A percentile compares a stretch with the other conserved stretches of the same genome.
These are phyloP conservation scores for Pachypeltis micranthus DNA, from an alignment of 1,140 invertebrate species.

Conservation along the genomic window DNA sequence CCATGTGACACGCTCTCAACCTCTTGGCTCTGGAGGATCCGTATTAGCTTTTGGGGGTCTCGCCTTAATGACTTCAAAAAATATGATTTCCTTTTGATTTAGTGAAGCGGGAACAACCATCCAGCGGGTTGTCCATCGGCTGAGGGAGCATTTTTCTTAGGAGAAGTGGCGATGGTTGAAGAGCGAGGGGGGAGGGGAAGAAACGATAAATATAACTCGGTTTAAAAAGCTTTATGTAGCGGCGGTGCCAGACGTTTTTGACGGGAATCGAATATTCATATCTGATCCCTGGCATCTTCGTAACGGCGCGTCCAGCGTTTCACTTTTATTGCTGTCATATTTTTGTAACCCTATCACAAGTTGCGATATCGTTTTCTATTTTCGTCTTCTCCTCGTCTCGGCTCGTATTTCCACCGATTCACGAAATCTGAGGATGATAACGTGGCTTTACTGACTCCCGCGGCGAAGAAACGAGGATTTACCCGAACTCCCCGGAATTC, in stretches of 20 bases:
- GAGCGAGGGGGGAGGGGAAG: constrained; percentile 8
- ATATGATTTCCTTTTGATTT: constrained; percentile 5
- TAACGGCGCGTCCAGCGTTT: neutral
- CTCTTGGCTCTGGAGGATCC: neutral
- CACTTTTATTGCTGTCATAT: neutral
- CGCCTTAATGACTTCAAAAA: constrained; percentile 6
- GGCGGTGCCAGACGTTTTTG: neutral
- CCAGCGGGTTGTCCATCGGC: neutral
- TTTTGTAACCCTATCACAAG: neutral
- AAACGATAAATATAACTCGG: neutral
- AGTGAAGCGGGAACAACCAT: constrained; percentile 1
- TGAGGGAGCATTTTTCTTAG: too few relatives aligned
- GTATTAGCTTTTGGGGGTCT: constrained; percentile 1
- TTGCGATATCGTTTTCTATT: neutral
- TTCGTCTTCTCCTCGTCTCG: neutral
- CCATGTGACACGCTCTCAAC: neutral
- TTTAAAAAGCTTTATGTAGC: constrained; percentile 4
- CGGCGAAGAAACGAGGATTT: neutral
- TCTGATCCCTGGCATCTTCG: neutral
- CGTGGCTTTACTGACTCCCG: too few relatives aligned
- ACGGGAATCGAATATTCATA: constrained; percentile 6
- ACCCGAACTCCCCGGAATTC: neutral
- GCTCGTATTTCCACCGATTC: neutral
- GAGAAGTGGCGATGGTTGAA: constrained; percentile 13
- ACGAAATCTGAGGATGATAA: too few relatives aligned